Evolutionary conservation across 1,140 invertebrate genomes (phyloP).

Genomic region (Macrosteles quadrilineatus): DNA sequence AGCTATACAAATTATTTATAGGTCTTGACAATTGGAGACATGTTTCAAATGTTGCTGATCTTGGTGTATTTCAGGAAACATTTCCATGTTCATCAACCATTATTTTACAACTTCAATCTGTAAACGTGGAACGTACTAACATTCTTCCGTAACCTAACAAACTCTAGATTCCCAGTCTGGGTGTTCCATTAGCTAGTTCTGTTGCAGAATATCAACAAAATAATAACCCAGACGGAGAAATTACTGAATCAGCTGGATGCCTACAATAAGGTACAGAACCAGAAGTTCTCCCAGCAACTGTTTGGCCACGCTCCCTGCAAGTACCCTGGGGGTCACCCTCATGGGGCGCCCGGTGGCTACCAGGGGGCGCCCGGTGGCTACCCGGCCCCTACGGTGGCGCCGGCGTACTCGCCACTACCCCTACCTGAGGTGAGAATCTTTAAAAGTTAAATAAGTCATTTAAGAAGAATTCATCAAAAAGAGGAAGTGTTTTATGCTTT

Average conservation of each 20-base stretch:
- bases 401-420: background rate
- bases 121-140: no score
- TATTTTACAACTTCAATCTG: no score
- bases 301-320: slow-evolving; percentile 4
- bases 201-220: slow-evolving; percentile 27
- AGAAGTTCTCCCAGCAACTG: slow-evolving; percentile 12
- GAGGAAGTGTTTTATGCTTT: no score
- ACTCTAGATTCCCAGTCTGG: no score
- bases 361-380: background rate
- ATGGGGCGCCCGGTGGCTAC: background rate
- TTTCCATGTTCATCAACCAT: no score
- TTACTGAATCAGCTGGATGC: slow-evolving; percentile 20
- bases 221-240: slow-evolving; percentile 14
- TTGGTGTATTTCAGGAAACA: no score
- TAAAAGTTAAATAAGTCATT: no score
- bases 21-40: no score
- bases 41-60: no score
- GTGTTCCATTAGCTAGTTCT: background rate
- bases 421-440: background rate
- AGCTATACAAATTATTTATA: no score
- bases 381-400: background rate
- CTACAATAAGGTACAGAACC: slow-evolving; percentile 23
- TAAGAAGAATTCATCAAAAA: no score
- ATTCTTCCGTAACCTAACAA: no score
- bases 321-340: background rate